Percentiles rank a stretch among this genome's conserved stretches.
These are phyloP conservation scores for Notodonta dromedarius DNA, from an alignment of 2,888 invertebrate species.

Conservation along the genomic window DNA sequence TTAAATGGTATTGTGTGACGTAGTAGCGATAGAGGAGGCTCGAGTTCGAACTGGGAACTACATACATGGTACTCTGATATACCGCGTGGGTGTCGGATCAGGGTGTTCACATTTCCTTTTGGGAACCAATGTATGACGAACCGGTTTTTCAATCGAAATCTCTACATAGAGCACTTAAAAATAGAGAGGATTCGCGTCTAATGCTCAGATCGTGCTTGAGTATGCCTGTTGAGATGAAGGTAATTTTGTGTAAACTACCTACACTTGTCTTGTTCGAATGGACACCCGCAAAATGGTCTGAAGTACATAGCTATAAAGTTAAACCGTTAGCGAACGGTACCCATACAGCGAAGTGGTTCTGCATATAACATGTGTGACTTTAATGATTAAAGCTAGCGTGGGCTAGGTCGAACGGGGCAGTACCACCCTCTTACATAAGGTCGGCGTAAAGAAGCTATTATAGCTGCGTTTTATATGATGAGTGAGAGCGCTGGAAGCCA, in stretches of 20 bases:
- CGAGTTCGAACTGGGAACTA: slow-evolving; percentile 14
- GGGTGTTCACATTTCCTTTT: not conserved
- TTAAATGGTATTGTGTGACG: slow-evolving; percentile 56
- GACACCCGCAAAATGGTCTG: not conserved
- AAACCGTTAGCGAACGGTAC: not conserved
- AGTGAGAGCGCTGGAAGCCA: no score
- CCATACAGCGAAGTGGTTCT: not conserved
- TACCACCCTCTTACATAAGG: no score
- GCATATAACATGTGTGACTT: not conserved
- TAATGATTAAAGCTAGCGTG: not conserved
- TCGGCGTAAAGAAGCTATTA: no score
- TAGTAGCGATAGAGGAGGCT: slow-evolving; percentile 31
- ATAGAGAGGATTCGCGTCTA: no score
- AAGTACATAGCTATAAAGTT: not conserved
- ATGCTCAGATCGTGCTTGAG: no score
- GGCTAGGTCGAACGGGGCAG: no score
- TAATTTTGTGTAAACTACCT: no score
- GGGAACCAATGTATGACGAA: not conserved
- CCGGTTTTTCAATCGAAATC: not conserved
- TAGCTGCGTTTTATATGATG: no score
- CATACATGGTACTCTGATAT: slow-evolving; percentile 25
- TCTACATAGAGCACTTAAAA: no score
- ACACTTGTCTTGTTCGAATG: not conserved
- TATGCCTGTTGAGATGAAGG: no score
- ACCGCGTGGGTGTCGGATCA: not conserved